A percentile compares a stretch with the other conserved stretches of the same genome.
Conservation (phyloP, 2,888 invertebrate genomes). For the Eumerus sabulonum region DNA sequence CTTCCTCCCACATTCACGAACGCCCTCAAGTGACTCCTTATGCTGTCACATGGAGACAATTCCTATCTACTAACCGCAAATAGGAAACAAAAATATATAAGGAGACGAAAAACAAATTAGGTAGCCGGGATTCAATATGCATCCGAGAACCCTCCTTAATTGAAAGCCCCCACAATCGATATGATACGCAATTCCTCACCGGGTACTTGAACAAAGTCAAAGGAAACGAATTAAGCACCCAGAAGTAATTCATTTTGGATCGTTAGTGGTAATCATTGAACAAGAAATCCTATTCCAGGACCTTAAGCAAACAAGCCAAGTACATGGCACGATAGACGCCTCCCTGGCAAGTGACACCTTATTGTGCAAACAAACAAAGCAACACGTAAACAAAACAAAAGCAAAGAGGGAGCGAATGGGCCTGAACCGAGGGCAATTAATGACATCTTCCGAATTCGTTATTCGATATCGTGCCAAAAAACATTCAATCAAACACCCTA, state of each 20-base stretch:
- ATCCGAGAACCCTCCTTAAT: not conserved
- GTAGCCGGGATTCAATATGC: not conserved
- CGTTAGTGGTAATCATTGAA: slow-evolving; percentile 41
- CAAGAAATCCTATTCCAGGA: slow-evolving; percentile 35
- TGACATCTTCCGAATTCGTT: slow-evolving; percentile 62
- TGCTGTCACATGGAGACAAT: no score
- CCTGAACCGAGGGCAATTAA: slow-evolving; percentile 42
- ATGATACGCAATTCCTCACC: slow-evolving; percentile 43
- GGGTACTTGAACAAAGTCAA: slow-evolving; percentile 24
- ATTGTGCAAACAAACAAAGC: slow-evolving; percentile 45
- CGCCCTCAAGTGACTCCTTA: no score
- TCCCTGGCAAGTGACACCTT: slow-evolving; percentile 44
- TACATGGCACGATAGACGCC: not conserved
- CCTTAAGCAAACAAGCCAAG: not conserved
- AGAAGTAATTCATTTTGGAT: slow-evolving; percentile 50
- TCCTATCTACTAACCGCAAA: no score
- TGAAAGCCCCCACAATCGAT: slow-evolving; percentile 1
- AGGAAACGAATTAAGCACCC: slow-evolving; percentile 25
- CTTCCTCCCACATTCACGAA: no score
- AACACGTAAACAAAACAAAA: slow-evolving; percentile 1
- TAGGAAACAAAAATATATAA: no score
- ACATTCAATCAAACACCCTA: slow-evolving; percentile 58
- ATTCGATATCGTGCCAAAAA: slow-evolving; percentile 61
- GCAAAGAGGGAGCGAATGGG: no score
- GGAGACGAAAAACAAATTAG: no score